These are phyloP conservation scores for Nesidiocoris tenuis DNA, from an alignment of 2,888 invertebrate genomes.

Conservation along the genomic window DNA sequence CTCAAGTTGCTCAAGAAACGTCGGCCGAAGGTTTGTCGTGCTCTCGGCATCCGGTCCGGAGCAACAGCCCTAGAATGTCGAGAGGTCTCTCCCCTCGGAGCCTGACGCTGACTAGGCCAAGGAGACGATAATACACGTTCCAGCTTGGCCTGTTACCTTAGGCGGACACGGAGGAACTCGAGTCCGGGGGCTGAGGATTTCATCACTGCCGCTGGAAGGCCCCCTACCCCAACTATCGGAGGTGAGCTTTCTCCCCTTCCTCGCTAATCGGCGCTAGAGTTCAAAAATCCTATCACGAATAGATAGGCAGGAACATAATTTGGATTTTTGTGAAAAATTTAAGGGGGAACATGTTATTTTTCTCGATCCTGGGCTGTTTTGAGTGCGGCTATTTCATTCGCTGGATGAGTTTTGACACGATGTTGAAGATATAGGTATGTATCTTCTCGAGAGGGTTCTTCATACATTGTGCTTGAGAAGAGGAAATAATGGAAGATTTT, in stretches of 20 bases:
- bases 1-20: neutral
- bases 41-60: neutral
- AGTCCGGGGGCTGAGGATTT: neutral
- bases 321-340: too few relatives aligned
- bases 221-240: neutral
- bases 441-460: too few relatives aligned
- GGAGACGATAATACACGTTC: constrained; percentile 44
- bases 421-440: too few relatives aligned
- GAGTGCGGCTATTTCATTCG: too few relatives aligned
- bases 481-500: too few relatives aligned
- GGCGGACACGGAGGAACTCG: neutral
- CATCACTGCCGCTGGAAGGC: neutral
- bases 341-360: too few relatives aligned
- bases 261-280: too few relatives aligned
- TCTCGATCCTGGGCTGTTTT: too few relatives aligned
- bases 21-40: neutral
- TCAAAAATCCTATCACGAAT: too few relatives aligned
- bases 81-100: neutral
- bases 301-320: too few relatives aligned
- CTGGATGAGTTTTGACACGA: too few relatives aligned
- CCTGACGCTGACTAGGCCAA: constrained; percentile 39
- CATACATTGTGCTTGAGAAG: too few relatives aligned
- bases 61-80: neutral
- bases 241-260: neutral
- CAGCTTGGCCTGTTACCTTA: neutral